These are phyloP conservation scores for Psephotus haematonotus DNA, from an alignment of 2,113 vertebrate species.

Conservation along the genomic window DNA sequence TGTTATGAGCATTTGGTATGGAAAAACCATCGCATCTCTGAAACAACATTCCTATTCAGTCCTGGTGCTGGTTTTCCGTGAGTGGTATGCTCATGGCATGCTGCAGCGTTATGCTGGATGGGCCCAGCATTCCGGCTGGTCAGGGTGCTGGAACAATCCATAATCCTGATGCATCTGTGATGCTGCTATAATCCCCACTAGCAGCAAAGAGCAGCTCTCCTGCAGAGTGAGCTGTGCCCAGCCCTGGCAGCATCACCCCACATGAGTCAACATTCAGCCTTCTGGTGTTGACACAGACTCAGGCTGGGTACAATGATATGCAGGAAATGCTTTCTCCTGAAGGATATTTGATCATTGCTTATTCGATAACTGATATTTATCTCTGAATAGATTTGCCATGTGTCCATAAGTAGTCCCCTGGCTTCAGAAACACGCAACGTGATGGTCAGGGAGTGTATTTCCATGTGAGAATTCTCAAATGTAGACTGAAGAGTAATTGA, in stretches of 20 bases:
- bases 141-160: not conserved
- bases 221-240: not conserved
- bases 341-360: not conserved
- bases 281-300: not conserved
- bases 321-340: not conserved
- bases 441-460: not conserved
- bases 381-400: not conserved
- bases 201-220: not conserved
- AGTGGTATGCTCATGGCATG: not conserved
- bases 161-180: not conserved
- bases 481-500: not conserved
- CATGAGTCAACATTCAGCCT: not conserved
- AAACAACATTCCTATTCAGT: not conserved
- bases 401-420: not conserved
- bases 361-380: not conserved
- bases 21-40: not conserved
- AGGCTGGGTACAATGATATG: not conserved
- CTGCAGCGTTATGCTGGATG: fast-evolving
- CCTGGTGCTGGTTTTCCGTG: not conserved
- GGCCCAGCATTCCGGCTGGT: not conserved
- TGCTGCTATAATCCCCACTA: not conserved
- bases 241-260: not conserved
- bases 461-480: not conserved
- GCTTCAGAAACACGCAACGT: not conserved
- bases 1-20: not conserved